These are phyloP conservation scores for Cheirogaleus major DNA, from an alignment of 2,797 vertebrate genomes.

Conservation along the genomic window DNA sequence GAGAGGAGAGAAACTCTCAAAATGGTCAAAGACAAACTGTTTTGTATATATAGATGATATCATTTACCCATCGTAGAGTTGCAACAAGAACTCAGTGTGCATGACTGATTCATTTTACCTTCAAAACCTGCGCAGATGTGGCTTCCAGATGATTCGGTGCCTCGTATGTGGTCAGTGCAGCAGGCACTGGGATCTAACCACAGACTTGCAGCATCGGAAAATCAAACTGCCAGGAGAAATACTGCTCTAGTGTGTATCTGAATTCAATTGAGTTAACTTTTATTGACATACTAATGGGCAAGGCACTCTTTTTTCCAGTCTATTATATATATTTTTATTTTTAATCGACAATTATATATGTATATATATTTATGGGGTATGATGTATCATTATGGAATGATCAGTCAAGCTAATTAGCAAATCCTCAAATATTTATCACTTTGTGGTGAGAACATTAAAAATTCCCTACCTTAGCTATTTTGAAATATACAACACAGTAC, in stretches of 20 bases:
- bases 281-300: neutral
- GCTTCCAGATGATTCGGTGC: neutral
- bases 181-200: no score
- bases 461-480: neutral
- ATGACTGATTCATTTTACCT: neutral
- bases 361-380: neutral
- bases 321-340: neutral
- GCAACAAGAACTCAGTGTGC: neutral
- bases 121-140: neutral
- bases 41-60: neutral
- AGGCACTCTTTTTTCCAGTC: neutral
- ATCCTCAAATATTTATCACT: neutral
- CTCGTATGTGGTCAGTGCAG: neutral
- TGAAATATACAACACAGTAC: neutral
- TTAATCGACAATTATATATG: neutral
- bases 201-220: neutral
- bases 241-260: no score
- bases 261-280: neutral
- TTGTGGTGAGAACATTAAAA: neutral
- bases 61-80: neutral
- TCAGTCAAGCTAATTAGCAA: neutral
- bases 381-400: neutral
- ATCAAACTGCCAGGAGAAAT: neutral
- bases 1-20: neutral
- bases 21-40: neutral